Conservation (phyloP, 2,113 vertebrate genomes). For the Bagarius yarrelli region DNA sequence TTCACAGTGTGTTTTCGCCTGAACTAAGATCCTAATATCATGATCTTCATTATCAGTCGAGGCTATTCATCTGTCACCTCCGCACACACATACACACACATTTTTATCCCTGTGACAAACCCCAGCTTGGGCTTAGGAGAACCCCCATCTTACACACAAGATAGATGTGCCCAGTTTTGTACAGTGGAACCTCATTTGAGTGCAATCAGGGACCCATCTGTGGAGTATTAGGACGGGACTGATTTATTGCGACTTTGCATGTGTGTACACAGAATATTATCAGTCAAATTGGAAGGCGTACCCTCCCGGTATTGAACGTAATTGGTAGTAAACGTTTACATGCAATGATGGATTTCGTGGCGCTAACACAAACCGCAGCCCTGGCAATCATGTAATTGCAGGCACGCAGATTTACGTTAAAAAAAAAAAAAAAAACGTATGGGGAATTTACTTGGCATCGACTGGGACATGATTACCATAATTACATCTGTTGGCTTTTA, state of each 20-base stretch:
- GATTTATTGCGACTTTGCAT: conserved; percentile 54
- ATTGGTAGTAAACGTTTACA: conserved; percentile 41
- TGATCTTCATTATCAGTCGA: conserved; percentile 48
- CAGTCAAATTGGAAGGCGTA: conserved; percentile 40
- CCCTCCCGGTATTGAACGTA: conserved; percentile 32
- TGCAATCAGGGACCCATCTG: conserved; percentile 49
- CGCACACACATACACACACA: too few species aligned
- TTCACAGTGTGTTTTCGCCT: conserved; percentile 45
- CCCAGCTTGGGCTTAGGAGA: conserved; percentile 19
- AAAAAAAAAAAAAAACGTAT: neutral
- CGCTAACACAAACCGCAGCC: conserved; percentile 8
- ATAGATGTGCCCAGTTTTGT: conserved; percentile 41
- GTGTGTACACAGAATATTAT: conserved; percentile 46
- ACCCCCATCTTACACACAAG: conserved; percentile 41
- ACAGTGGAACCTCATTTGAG: neutral
- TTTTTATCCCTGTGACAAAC: conserved; percentile 20
- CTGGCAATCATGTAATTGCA: conserved; percentile 28
- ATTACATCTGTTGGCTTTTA: conserved; percentile 45
- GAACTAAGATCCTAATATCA: conserved; percentile 45
- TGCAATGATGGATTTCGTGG: conserved; percentile 36
- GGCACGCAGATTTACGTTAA: conserved; percentile 1
- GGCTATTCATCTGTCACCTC: conserved; percentile 43
- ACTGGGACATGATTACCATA: conserved; percentile 33
- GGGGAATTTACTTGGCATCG: neutral
- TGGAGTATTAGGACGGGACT: conserved; percentile 23